These are phyloP conservation scores for Amiota communis DNA, from an alignment of 2,888 invertebrate species.

Conservation along the genomic window DNA sequence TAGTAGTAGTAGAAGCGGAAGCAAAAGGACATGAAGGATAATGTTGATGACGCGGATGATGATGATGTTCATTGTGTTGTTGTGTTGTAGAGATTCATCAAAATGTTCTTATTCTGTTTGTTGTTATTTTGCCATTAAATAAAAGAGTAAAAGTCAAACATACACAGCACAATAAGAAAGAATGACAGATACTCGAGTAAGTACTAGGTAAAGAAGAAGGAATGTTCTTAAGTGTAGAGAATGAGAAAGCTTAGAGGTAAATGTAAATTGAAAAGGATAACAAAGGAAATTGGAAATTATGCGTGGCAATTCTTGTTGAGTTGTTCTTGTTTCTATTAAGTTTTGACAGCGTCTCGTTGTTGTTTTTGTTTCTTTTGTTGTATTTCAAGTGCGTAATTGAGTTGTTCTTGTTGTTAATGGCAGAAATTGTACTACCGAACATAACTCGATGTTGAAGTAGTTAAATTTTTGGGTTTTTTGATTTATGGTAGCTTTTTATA, in stretches of 20 bases:
- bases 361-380: not conserved
- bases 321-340: slow-evolving; percentile 2
- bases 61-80: not conserved
- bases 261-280: slow-evolving; percentile 47
- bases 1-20: not conserved
- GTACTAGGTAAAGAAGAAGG: not conserved
- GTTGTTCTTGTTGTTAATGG: slow-evolving; percentile 30
- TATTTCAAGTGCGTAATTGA: slow-evolving; percentile 29
- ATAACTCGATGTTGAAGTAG: slow-evolving; percentile 25
- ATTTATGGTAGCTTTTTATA: slow-evolving; percentile 8
- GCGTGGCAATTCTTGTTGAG: slow-evolving; percentile 19
- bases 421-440: slow-evolving; percentile 11
- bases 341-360: slow-evolving; percentile 15
- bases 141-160: not conserved
- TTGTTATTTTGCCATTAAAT: too few relatives aligned
- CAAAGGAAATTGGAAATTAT: slow-evolving; percentile 47
- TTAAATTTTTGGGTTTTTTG: slow-evolving; percentile 39
- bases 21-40: not conserved
- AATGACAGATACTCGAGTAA: not conserved
- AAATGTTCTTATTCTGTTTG: not conserved
- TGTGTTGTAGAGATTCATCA: not conserved
- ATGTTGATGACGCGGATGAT: not conserved
- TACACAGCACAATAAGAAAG: not conserved
- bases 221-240: not conserved
- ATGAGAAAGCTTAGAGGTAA: not conserved